Evolutionary conservation across 2,888 invertebrate species (phyloP).

Genomic region (Latrodectus hesperus): DNA sequence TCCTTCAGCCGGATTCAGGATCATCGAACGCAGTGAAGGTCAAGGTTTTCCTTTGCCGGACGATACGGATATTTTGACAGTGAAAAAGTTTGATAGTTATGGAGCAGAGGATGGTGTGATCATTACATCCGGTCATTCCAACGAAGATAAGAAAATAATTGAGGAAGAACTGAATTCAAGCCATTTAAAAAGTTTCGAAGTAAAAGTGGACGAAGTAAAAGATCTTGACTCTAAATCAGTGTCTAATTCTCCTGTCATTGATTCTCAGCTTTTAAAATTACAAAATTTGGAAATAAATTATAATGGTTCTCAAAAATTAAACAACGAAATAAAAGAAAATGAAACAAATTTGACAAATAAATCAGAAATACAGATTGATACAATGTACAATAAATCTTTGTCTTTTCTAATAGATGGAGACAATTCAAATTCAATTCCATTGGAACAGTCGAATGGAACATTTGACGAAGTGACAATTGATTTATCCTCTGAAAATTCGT

Average conservation of each 20-base stretch:
- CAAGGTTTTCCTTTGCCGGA: conserved; percentile 1
- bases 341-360: not conserved
- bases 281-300: not conserved
- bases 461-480: not conserved
- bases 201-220: not conserved
- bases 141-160: not conserved
- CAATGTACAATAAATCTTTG: too few species aligned
- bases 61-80: not conserved
- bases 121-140: not conserved
- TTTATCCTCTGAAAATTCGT: not conserved
- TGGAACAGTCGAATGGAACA: not conserved
- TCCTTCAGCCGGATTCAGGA: not conserved
- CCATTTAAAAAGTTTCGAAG: not conserved
- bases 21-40: not conserved
- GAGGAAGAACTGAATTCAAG: not conserved
- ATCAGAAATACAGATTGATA: not conserved
- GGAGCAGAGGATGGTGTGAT: too few species aligned
- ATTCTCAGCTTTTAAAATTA: not conserved
- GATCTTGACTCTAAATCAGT: not conserved
- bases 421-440: not conserved
- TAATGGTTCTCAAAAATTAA: too few species aligned
- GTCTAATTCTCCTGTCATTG: not conserved
- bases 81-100: not conserved
- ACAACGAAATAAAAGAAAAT: too few species aligned
- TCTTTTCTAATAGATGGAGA: not conserved